A percentile compares a stretch with the other conserved stretches of the same genome.
phyloP scores from a whole-genome alignment of 1,140 invertebrate genomes.

The Colletes latitarsis region DNA sequence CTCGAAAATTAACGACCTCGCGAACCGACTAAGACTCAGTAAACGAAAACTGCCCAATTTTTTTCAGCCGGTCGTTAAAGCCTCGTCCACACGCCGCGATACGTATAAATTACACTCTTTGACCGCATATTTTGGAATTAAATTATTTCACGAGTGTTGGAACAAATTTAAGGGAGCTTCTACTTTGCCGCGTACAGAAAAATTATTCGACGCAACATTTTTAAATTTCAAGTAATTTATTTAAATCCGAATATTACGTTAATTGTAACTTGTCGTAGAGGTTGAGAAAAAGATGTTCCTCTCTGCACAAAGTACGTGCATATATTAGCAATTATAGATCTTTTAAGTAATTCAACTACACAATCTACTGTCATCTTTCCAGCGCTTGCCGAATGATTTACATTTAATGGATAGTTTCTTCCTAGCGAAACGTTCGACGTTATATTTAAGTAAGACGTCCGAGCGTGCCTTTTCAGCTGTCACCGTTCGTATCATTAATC shows the following conservation, averaged over 20 bases:
- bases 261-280: no score
- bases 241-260: no score
- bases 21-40: conserved; percentile 67
- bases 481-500: neutral
- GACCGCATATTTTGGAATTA: neutral
- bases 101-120: neutral
- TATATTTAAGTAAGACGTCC: neutral
- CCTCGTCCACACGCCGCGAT: conserved; percentile 44
- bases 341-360: no score
- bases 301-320: no score
- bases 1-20: conserved; percentile 71
- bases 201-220: no score
- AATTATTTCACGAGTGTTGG: conserved; percentile 1
- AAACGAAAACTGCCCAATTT: conserved; percentile 70
- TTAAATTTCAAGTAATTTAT: no score
- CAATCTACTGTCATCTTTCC: no score
- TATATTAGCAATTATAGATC: no score
- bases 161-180: neutral
- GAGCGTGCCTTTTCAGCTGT: neutral
- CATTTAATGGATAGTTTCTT: no score
- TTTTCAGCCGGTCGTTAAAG: conserved; percentile 62
- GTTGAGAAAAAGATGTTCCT: no score
- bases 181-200: no score
- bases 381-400: no score
- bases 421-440: neutral